Evolutionary conservation across 1,140 invertebrate species (phyloP), one percentile per base, ranked within the genome.

Genomic region (Hestina assimilis): DNA sequence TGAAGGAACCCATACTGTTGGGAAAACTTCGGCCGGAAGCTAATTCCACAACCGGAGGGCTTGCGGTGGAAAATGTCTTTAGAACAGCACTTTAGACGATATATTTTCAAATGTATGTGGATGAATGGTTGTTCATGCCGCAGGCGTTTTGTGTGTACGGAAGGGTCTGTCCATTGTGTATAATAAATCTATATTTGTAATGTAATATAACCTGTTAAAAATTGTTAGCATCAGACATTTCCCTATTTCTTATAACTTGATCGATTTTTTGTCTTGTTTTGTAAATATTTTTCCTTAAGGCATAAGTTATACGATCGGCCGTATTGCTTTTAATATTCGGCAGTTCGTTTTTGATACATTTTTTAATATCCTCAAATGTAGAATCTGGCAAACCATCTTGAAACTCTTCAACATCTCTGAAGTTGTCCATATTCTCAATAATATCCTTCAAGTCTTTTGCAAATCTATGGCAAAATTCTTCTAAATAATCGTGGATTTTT

Each of bases 361-460:
- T 26, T 26, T 63, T 71, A 4, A 77, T 59, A 1, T 67, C 63
- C 9, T 63, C 60, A 31, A 74, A 74, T 5, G 63, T 72, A 5
- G 51, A 46, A 41, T 77, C 63, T 0, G 63, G 57, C 11, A 75
- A 20, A n/a, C 65, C 69, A 48, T 77, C 74, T 8, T 69, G 24
- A 6, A 75, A 40, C 12, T 57, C 40, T 12, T 64, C 21, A 4
- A 53, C 47, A 26, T 29, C 21, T 14, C 33, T 61, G 1, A 29
- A 33, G 3, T 41, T 40, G 2, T 62, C 29, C 5, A 46, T 35
- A 2, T 47, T 62, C 5, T 63, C 58, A 3, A 68, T 48, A 2
- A 72, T 55, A 9, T 74, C 57, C 46, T 56, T 64, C 1, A 77
- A 28, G 40, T 77, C 71, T 12, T 28, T 51, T 0, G 69, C 63